A percentile compares a stretch with the other conserved stretches of the same genome.
Conservation (phyloP, 2,888 invertebrate species). For the Lasioglossum morio region DNA sequence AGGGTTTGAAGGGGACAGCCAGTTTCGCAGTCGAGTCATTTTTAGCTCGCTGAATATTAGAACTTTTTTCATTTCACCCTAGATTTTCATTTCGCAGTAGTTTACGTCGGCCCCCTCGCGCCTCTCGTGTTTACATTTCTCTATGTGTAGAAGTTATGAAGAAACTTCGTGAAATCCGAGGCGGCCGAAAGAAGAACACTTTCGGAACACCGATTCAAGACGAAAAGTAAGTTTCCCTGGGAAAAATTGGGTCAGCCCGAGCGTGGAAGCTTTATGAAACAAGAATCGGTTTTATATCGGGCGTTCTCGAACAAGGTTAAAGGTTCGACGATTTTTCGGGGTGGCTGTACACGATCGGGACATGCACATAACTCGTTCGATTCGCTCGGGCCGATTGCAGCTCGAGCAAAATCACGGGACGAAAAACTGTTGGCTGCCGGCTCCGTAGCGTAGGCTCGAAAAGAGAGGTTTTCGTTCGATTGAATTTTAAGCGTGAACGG, state of each 20-base stretch:
- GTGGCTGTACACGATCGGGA: background rate
- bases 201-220: conserved; percentile 3
- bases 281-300: background rate
- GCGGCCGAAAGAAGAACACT: background rate
- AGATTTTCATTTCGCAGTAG: background rate
- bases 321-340: background rate
- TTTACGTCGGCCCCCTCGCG: background rate
- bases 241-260: conserved; percentile 1
- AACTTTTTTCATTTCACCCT: background rate
- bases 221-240: background rate
- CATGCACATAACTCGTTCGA: background rate
- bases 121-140: background rate
- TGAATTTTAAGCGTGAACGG: conserved; percentile 60
- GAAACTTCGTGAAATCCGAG: background rate
- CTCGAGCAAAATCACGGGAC: background rate
- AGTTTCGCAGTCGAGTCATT: background rate
- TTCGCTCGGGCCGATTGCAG: background rate
- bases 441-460: background rate
- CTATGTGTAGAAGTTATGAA: conserved; percentile 3
- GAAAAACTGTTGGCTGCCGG: background rate
- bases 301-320: background rate
- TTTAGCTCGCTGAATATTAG: background rate
- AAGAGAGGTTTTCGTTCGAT: conserved; percentile 37
- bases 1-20: background rate
- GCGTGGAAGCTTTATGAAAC: background rate